A percentile compares a stretch with the other conserved stretches of the same genome.
Conservation (phyloP, 1,140 invertebrate species). For the Scaptomyza montana region DNA sequence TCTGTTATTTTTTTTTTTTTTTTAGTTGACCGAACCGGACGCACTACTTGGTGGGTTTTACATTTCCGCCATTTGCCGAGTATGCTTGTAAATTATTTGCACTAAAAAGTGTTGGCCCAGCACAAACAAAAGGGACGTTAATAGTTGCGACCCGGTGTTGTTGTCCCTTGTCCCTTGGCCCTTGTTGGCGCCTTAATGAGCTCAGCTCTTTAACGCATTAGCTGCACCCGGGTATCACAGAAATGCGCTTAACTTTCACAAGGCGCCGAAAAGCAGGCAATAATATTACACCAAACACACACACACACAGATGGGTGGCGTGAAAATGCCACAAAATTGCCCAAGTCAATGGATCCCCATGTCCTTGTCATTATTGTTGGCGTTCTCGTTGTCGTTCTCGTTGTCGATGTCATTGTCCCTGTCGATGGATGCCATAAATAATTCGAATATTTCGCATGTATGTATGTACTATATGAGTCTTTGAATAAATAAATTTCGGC, state of each 20-base stretch:
- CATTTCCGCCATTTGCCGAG: conserved; percentile 43
- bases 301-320: conserved; percentile 21
- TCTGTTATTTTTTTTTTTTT: background rate
- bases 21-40: conserved; percentile 54
- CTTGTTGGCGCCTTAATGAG: conserved; percentile 57
- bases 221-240: conserved; percentile 20
- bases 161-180: conserved; percentile 2
- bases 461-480: conserved; percentile 3
- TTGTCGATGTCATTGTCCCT: conserved; percentile 26
- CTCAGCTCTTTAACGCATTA: conserved; percentile 72
- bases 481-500: conserved; percentile 44
- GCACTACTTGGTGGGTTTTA: conserved; percentile 60
- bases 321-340: conserved; percentile 38
- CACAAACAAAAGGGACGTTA: conserved; percentile 60
- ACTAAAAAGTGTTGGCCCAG: conserved; percentile 40
- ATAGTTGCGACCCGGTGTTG: conserved; percentile 45
- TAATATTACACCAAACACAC: conserved; percentile 35
- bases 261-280: conserved; percentile 36
- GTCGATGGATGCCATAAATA: conserved; percentile 61
- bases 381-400: too few relatives aligned
- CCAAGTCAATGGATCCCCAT: conserved; percentile 26
- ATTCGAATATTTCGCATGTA: conserved; percentile 58
- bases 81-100: conserved; percentile 64
- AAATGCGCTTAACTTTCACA: conserved; percentile 58
- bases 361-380: background rate